Percentiles rank a stretch among this genome's conserved stretches.
Evolutionary conservation across 2,888 invertebrate genomes (phyloP).

Genomic region (Nomada lathburiana): DNA sequence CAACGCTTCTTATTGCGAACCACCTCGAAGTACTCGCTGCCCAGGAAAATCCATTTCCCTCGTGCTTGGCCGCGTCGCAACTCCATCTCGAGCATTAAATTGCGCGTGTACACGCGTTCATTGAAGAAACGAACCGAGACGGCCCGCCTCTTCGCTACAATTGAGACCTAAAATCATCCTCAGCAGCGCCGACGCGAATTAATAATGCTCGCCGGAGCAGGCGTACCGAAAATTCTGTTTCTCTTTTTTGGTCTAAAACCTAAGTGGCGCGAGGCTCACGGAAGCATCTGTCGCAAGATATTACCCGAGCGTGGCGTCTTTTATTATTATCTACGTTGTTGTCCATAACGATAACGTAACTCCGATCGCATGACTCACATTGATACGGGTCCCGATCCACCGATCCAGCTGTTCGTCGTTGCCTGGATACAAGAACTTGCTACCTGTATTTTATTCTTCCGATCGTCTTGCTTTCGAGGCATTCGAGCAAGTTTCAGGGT

Average conservation of each 20-base stretch:
- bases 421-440: not conserved
- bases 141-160: not conserved
- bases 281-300: not conserved
- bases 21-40: conserved; percentile 16
- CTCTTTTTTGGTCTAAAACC: conserved; percentile 62
- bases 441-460: not conserved
- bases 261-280: conserved; percentile 49
- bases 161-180: not conserved
- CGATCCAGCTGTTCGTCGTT: not conserved
- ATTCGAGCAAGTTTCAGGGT: too few relatives aligned
- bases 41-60: conserved; percentile 28
- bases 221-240: conserved; percentile 22
- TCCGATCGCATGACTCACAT: not conserved
- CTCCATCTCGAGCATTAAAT: too few relatives aligned
- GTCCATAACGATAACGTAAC: conserved; percentile 6
- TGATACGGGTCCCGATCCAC: too few relatives aligned
- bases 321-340: conserved; percentile 4
- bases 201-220: conserved; percentile 1
- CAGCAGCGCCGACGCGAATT: not conserved
- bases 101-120: not conserved
- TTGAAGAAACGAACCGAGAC: conserved; percentile 19
- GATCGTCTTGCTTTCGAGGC: not conserved
- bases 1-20: conserved; percentile 35
- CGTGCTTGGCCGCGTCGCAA: not conserved
- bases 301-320: not conserved